Conservation (phyloP, 2,888 invertebrate species). For the Molanna angustata region DNA sequence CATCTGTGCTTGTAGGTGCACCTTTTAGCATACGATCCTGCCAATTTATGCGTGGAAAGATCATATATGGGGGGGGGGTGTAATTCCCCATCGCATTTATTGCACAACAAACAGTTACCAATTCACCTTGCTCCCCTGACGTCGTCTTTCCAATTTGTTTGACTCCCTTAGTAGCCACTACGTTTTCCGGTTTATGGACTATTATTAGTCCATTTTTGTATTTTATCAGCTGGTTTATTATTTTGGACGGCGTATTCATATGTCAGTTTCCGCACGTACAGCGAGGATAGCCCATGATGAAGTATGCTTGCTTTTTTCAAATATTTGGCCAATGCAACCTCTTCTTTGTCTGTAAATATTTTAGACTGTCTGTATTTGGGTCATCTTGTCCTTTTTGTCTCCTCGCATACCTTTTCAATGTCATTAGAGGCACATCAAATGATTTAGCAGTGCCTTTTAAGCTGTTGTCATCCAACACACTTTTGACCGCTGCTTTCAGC, state of each 20-base stretch:
- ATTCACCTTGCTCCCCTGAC: constrained; percentile 39
- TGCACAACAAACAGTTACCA: constrained; percentile 38
- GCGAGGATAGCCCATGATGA: constrained; percentile 25
- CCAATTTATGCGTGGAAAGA: constrained; percentile 39
- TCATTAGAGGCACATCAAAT: neutral
- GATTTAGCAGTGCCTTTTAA: neutral
- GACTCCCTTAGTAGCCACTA: constrained; percentile 33
- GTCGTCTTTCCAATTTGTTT: constrained; percentile 37
- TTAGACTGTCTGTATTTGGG: neutral
- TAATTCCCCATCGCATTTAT: constrained; percentile 36
- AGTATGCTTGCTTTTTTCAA: neutral
- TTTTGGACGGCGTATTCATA: constrained; percentile 22
- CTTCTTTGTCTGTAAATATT: neutral
- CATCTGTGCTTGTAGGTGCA: constrained; percentile 3
- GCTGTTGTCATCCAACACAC: neutral
- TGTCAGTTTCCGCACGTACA: neutral
- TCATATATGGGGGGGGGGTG: constrained; percentile 36
- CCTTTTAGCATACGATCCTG: constrained; percentile 34
- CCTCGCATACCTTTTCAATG: neutral
- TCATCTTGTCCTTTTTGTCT: neutral
- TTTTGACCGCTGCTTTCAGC: neutral
- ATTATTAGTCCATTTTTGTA: constrained; percentile 21
- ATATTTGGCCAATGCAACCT: neutral
- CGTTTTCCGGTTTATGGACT: constrained; percentile 33
- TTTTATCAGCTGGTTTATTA: constrained; percentile 25